Evolutionary conservation across 2,113 vertebrate genomes (phyloP).

Genomic region (Rostratula benghalensis): DNA sequence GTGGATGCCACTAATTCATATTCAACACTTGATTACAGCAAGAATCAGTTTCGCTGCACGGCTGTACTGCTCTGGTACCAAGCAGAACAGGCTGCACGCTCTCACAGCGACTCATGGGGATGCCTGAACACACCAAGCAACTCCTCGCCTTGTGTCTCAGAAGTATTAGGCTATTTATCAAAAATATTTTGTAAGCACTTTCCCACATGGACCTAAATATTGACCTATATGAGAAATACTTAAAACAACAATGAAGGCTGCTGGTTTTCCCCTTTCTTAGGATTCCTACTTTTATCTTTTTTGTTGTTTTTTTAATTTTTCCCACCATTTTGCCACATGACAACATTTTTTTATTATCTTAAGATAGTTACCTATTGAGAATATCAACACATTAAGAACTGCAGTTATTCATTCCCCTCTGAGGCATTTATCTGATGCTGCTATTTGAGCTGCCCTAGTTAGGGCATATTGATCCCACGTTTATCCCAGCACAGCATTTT

Average conservation of each 20-base stretch:
- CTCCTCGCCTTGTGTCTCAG: neutral
- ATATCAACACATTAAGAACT: neutral
- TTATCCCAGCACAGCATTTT: neutral
- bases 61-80: rapidly evolving
- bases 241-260: neutral
- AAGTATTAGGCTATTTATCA: neutral
- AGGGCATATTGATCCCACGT: neutral
- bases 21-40: neutral
- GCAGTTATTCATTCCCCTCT: neutral
- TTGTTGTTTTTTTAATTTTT: neutral
- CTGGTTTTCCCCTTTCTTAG: neutral
- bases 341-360: neutral
- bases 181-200: neutral
- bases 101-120: neutral
- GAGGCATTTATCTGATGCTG: neutral
- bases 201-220: neutral
- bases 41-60: neutral
- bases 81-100: neutral
- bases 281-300: neutral
- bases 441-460: neutral
- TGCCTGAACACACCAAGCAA: neutral
- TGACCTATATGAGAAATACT: neutral
- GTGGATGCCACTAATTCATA: neutral
- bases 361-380: neutral
- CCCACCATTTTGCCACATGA: neutral